These are phyloP conservation scores for Channa striata DNA, from an alignment of 2,797 vertebrate genomes.

Conservation along the genomic window DNA sequence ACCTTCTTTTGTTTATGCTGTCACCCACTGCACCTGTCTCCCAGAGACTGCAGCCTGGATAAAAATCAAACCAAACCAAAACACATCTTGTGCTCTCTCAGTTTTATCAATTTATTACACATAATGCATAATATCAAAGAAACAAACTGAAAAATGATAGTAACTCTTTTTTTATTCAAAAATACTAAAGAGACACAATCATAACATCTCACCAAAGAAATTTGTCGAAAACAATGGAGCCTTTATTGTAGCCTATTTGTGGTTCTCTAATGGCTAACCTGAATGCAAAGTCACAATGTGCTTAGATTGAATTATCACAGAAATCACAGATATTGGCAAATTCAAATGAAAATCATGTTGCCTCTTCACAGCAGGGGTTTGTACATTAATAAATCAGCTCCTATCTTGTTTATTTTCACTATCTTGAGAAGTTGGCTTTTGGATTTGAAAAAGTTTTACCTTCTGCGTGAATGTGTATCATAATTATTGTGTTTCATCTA, in stretches of 20 bases:
- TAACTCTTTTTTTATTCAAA: too few species aligned
- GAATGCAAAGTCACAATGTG: not conserved
- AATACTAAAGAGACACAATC: not conserved
- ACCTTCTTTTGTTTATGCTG: not conserved
- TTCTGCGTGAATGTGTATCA: slow-evolving; percentile 24
- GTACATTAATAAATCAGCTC: slow-evolving; percentile 25
- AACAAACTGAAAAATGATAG: too few species aligned
- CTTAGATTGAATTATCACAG: not conserved
- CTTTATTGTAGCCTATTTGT: slow-evolving; percentile 3
- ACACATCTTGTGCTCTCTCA: not conserved
- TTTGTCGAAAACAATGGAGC: not conserved
- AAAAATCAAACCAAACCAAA: slow-evolving; percentile 14
- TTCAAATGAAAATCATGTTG: not conserved
- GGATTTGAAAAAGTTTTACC: slow-evolving; percentile 16
- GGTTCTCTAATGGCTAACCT: not conserved
- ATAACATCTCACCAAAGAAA: not conserved
- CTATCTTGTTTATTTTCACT: slow-evolving; percentile 18
- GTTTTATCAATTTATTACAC: too few species aligned
- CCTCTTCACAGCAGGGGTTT: slow-evolving; percentile 27
- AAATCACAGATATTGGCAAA: not conserved
- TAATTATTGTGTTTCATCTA: slow-evolving; percentile 27
- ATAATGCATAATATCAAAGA: too few species aligned
- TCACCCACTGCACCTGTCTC: not conserved
- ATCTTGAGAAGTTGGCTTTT: not conserved
- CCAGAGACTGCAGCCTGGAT: slow-evolving; percentile 2